Percentiles rank a stretch among this genome's conserved stretches.
Conservation (phyloP, 2,797 vertebrate genomes). For the Sebastes vulpes region DNA sequence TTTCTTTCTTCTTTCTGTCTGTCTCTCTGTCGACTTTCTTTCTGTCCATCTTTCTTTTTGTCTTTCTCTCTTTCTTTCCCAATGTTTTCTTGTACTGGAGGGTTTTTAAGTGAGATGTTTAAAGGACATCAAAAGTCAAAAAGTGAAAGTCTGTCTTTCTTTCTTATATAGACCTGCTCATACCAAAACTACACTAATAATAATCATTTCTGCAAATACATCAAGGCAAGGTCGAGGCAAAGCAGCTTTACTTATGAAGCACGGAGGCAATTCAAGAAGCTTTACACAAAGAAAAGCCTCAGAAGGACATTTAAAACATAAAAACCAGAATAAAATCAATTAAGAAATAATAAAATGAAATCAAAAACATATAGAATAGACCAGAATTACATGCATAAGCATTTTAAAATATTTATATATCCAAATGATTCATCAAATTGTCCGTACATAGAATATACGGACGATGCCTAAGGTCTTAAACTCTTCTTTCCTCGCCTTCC, state of each 20-base stretch:
- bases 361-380: not conserved
- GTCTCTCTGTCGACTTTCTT: no score
- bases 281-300: not conserved
- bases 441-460: fast-evolving
- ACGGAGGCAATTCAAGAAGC: no score
- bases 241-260: no score
- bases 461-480: not conserved
- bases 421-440: not conserved
- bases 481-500: not conserved
- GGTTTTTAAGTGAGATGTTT: no score
- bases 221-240: no score
- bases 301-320: not conserved
- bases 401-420: not conserved
- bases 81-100: no score
- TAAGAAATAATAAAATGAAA: not conserved
- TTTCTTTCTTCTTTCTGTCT: no score
- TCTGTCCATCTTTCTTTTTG: not conserved
- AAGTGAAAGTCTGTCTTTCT: not conserved
- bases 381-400: not conserved
- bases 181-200: not conserved
- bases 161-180: not conserved
- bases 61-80: not conserved
- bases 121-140: no score
- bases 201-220: no score
- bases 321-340: not conserved